Conservation (phyloP, 2,797 vertebrate species). For the Pipistrellus pygmaeus region DNA sequence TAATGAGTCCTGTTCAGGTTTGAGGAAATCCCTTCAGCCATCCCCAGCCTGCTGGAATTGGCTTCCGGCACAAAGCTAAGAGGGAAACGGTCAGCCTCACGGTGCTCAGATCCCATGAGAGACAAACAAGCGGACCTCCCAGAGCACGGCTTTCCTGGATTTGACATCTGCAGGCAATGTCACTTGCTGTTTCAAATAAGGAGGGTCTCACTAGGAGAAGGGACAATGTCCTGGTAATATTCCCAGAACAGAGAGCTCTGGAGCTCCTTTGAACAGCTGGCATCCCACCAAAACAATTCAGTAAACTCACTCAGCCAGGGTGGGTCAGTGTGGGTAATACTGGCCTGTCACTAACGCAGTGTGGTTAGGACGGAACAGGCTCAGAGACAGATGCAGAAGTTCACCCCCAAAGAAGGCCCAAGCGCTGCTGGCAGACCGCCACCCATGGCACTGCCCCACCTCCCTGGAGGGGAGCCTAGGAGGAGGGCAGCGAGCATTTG, state of each 20-base stretch:
- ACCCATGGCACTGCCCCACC: background rate
- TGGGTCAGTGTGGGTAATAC: background rate
- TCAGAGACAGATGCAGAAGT: background rate
- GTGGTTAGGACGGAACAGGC: background rate
- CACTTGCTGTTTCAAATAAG: background rate
- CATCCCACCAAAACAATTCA: background rate
- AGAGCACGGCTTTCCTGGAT: background rate
- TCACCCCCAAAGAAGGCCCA: background rate
- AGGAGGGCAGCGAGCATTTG: rapidly evolving
- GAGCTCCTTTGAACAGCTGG: background rate
- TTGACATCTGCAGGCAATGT: background rate
- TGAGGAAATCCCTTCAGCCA: no score
- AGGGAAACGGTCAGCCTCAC: background rate
- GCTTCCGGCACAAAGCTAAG: background rate
- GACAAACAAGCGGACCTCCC: background rate
- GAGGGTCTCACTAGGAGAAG: background rate
- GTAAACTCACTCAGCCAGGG: background rate
- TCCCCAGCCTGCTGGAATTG: no score
- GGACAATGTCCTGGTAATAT: background rate
- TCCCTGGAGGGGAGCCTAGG: background rate
- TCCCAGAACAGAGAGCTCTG: background rate
- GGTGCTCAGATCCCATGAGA: background rate
- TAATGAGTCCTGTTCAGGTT: no score
- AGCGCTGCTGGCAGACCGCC: background rate
- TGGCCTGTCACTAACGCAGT: background rate